These are phyloP conservation scores for Dendrolimus kikuchii DNA, from an alignment of 1,140 invertebrate species.

Conservation along the genomic window DNA sequence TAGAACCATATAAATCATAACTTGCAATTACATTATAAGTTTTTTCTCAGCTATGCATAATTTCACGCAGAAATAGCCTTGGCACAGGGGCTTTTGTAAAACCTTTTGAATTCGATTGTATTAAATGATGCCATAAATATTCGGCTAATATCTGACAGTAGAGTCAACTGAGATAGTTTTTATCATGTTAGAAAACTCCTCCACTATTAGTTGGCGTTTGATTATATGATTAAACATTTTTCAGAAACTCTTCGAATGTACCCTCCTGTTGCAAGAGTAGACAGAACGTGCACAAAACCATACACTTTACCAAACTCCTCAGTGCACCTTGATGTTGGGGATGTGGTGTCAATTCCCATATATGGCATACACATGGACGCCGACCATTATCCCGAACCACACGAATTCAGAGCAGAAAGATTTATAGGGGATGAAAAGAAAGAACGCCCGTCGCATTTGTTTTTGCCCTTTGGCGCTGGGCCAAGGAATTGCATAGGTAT, in stretches of 20 bases:
- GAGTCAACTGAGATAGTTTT: too few relatives aligned
- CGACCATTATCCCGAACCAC: slow-evolving; percentile 72
- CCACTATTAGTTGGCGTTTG: too few relatives aligned
- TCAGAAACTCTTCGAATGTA: slow-evolving; percentile 76
- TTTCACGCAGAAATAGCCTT: too few relatives aligned
- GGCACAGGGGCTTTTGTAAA: too few relatives aligned
- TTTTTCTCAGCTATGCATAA: too few relatives aligned
- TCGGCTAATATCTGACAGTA: neutral
- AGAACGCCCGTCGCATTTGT: slow-evolving; percentile 70
- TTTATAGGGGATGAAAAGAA: slow-evolving; percentile 69
- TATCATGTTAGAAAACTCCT: too few relatives aligned
- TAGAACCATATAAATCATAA: too few relatives aligned
- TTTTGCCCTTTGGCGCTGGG: slow-evolving; percentile 81
- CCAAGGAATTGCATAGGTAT: slow-evolving; percentile 82
- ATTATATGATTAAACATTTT: slow-evolving; percentile 27
- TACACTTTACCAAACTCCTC: slow-evolving; percentile 68
- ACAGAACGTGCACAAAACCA: slow-evolving; percentile 64
- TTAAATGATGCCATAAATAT: neutral
- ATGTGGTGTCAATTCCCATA: slow-evolving; percentile 60
- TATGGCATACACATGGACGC: slow-evolving; percentile 75
- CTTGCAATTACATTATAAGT: too few relatives aligned
- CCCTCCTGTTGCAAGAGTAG: slow-evolving; percentile 70
- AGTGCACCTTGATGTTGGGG: slow-evolving; percentile 54
- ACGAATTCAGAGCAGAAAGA: slow-evolving; percentile 75
- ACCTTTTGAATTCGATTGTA: neutral